Conservation (phyloP, 1,140 invertebrate genomes). For the Hyles vespertilio region DNA sequence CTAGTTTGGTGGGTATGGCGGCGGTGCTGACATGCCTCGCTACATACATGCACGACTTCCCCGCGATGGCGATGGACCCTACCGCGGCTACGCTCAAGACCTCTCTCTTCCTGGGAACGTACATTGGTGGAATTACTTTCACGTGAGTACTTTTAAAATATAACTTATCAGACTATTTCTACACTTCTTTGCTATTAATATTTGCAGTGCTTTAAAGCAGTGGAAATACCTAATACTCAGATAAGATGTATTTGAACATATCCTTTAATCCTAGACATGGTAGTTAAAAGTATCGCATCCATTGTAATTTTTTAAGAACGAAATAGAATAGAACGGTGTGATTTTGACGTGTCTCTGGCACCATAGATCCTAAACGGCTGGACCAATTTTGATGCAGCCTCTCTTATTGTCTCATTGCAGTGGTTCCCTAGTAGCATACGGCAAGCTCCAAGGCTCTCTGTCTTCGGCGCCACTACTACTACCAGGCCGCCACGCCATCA, state of each 20-base stretch:
- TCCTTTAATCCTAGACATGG: too few species aligned
- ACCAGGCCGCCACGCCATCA: slow-evolving; percentile 89
- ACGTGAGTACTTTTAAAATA: slow-evolving; percentile 68
- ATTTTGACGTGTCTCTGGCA: too few species aligned
- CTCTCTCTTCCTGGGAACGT: slow-evolving; percentile 91
- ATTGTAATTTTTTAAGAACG: too few species aligned
- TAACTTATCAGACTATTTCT: background rate
- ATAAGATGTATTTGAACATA: too few species aligned
- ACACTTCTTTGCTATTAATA: too few species aligned
- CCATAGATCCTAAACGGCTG: too few species aligned
- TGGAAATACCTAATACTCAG: too few species aligned
- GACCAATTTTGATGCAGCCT: too few species aligned
- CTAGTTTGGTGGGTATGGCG: slow-evolving; percentile 88
- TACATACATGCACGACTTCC: slow-evolving; percentile 90
- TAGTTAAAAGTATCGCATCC: too few species aligned
- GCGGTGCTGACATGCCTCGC: slow-evolving; percentile 91
- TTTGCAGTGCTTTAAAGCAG: too few species aligned
- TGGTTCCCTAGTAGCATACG: slow-evolving; percentile 93
- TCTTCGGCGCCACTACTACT: slow-evolving; percentile 87
- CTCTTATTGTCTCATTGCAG: slow-evolving; percentile 64
- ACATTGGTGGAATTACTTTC: slow-evolving; percentile 94
- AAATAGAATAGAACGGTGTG: too few species aligned
- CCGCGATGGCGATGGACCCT: slow-evolving; percentile 89
- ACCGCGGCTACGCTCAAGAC: slow-evolving; percentile 91
- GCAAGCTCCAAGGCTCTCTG: slow-evolving; percentile 90